Evolutionary conservation across 2,888 invertebrate genomes (phyloP).

Genomic region (Sericinus montela): DNA sequence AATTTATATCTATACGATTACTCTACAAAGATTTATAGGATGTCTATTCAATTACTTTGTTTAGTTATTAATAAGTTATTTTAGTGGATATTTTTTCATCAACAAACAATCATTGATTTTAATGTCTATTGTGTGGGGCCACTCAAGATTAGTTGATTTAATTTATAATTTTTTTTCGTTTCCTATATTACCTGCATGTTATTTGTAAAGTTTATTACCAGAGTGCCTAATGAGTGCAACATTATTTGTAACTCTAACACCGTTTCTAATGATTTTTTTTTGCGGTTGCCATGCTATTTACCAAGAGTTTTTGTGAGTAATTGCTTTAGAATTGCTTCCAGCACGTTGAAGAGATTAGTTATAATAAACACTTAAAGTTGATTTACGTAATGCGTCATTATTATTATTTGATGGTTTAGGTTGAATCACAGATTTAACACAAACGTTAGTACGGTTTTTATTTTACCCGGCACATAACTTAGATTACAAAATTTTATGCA

Average conservation of each 20-base stretch:
- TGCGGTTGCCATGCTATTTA: slow-evolving; percentile 15
- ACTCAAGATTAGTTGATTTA: slow-evolving; percentile 50
- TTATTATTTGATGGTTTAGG: neutral
- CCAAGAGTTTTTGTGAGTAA: neutral
- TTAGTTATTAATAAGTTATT: neutral
- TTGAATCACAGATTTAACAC: neutral
- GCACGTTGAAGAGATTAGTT: too few species aligned
- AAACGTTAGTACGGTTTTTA: slow-evolving; percentile 5
- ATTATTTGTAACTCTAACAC: slow-evolving; percentile 57
- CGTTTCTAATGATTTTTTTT: slow-evolving; percentile 31
- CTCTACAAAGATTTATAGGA: neutral
- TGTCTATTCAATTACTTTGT: neutral
- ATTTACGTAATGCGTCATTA: neutral
- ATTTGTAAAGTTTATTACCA: slow-evolving; percentile 50
- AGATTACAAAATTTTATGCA: slow-evolving; percentile 5
- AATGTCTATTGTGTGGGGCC: slow-evolving; percentile 11
- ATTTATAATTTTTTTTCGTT: slow-evolving; percentile 63
- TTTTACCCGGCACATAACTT: slow-evolving; percentile 4
- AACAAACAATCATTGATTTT: neutral
- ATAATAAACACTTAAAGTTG: too few species aligned
- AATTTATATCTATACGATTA: neutral
- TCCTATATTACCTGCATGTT: slow-evolving; percentile 34
- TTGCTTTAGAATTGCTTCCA: neutral
- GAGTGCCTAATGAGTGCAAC: slow-evolving; percentile 48
- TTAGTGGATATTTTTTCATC: neutral